Conservation (phyloP, 2,113 vertebrate species). For the Psophia crepitans region DNA sequence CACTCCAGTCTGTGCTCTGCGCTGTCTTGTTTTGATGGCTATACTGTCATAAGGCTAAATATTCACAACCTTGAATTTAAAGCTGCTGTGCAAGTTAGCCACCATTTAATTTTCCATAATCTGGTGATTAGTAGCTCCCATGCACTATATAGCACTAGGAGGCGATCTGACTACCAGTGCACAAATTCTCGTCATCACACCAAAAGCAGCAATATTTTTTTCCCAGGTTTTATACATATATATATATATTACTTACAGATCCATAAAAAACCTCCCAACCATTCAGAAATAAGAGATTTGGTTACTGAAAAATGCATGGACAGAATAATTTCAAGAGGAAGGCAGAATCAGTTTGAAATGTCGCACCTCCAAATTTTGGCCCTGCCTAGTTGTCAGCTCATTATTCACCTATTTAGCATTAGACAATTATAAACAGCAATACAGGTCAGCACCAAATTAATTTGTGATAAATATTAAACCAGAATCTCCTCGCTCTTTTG, state of each 20-base stretch:
- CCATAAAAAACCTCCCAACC: background rate
- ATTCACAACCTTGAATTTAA: background rate
- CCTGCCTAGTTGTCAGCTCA: constrained; percentile 17
- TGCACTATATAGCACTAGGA: constrained; percentile 57
- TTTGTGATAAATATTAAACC: background rate
- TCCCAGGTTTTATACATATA: no score
- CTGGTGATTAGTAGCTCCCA: background rate
- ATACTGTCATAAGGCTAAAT: background rate
- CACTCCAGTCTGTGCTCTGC: background rate
- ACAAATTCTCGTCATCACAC: background rate
- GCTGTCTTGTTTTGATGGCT: background rate
- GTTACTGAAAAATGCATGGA: constrained; percentile 13
- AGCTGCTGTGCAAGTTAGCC: background rate
- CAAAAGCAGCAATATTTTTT: background rate
- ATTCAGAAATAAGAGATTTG: constrained; percentile 52
- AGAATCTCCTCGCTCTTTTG: background rate
- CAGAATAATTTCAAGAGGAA: constrained; percentile 47
- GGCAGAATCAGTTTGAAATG: constrained; percentile 26
- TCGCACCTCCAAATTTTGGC: constrained; percentile 31
- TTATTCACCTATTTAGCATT: constrained; percentile 38
- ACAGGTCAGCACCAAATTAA: background rate
- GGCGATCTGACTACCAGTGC: constrained; percentile 51
- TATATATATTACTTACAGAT: background rate
- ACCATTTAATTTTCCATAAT: background rate
- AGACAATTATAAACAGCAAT: background rate